A percentile compares a stretch with the other conserved stretches of the same genome.
Conservation (phyloP, 2,113 vertebrate genomes). For the Phrynocephalus versicolor region DNA sequence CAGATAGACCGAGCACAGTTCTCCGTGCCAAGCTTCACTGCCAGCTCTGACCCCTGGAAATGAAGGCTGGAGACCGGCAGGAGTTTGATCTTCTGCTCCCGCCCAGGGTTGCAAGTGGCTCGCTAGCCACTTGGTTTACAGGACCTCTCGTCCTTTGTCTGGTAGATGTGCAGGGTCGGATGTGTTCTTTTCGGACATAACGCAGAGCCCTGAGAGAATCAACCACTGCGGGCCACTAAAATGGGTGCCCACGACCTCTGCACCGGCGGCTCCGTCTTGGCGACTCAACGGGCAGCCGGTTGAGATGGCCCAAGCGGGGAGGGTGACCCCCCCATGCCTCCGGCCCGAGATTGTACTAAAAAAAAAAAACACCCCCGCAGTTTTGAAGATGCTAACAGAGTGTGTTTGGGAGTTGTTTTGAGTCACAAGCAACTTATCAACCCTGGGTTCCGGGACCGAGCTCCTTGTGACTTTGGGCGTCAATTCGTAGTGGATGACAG, state of each 20-base stretch:
- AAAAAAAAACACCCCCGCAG: no score
- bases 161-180: no score
- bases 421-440: neutral
- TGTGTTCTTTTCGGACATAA: no score
- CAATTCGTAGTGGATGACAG: neutral
- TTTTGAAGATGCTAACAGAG: no score
- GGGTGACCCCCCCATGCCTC: neutral
- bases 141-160: neutral
- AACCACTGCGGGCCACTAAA: accelerated
- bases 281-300: no score
- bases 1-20: slow-evolving; percentile 12
- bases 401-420: accelerated
- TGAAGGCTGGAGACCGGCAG: neutral
- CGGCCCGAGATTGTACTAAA: neutral
- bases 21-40: neutral
- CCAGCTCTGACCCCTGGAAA: slow-evolving; percentile 22
- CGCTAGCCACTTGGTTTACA: neutral
- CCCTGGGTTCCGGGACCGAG: neutral
- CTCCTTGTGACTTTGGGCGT: neutral
- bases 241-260: no score
- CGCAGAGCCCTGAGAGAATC: neutral
- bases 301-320: neutral
- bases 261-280: no score
- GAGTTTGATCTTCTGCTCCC: no score
- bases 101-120: accelerated